phyloP scores from a whole-genome alignment of 2,888 invertebrate species.

The Automeris io region DNA sequence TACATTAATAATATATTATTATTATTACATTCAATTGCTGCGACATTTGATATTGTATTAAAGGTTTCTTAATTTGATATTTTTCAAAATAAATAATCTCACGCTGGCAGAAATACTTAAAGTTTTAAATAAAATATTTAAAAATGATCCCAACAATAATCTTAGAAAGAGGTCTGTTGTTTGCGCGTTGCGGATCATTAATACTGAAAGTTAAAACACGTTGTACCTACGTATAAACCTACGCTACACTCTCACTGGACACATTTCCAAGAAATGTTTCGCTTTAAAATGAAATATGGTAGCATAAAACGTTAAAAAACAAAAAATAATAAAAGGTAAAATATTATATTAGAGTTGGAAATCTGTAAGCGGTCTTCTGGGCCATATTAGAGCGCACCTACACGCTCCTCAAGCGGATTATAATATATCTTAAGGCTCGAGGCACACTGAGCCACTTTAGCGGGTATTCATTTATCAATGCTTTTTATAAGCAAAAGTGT shows the following conservation, averaged over 20 bases:
- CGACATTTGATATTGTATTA: no score
- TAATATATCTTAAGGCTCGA: constrained; percentile 15
- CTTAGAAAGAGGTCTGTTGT: neutral
- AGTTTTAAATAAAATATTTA: no score
- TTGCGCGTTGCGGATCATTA: constrained; percentile 15
- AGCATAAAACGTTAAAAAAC: constrained; percentile 16
- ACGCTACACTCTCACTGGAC: constrained; percentile 14
- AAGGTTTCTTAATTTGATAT: no score
- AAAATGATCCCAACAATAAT: no score
- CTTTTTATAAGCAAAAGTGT: no score
- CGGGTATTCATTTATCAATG: no score
- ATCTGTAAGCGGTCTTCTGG: constrained; percentile 3
- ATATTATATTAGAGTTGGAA: constrained; percentile 8
- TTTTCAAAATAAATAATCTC: no score
- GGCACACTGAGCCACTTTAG: no score
- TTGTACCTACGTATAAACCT: constrained; percentile 19
- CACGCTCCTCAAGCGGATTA: constrained; percentile 18
- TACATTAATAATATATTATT: no score
- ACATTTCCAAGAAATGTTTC: constrained; percentile 18
- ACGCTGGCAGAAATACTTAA: no score
- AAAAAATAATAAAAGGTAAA: constrained; percentile 6
- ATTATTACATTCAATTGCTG: no score
- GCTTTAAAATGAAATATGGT: constrained; percentile 27
- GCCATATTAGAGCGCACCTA: constrained; percentile 17
- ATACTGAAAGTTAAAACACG: constrained; percentile 22